phyloP scores from a whole-genome alignment of 35 echinoderm and acorn worm genomes.

The Apostichopus californicus region DNA sequence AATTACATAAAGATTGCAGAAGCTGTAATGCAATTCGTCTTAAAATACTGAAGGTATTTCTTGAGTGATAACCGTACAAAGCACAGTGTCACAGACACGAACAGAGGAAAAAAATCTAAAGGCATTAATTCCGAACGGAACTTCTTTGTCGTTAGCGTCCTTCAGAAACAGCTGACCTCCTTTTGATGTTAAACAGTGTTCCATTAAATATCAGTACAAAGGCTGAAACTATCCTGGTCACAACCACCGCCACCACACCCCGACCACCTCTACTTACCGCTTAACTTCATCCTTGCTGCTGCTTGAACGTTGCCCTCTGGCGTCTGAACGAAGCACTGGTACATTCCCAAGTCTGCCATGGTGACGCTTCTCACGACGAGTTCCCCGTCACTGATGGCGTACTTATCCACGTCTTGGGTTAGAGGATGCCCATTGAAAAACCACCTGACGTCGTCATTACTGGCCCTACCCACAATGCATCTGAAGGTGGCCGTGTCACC shows the following conservation, averaged over 20 bases:
- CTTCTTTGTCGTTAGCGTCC: too few species aligned
- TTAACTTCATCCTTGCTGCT: conserved; percentile 71
- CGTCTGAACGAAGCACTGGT: conserved; percentile 83
- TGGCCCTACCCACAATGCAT: conserved; percentile 66
- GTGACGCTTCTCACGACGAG: conserved; percentile 67
- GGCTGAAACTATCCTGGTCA: too few species aligned
- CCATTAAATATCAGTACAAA: too few species aligned
- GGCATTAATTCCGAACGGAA: too few species aligned
- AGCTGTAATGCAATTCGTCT: too few species aligned
- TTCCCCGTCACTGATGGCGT: conserved; percentile 40
- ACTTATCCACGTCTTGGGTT: conserved; percentile 58
- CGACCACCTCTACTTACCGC: conserved; percentile 54
- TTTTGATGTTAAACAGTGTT: too few species aligned
- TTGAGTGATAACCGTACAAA: too few species aligned
- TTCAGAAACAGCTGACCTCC: too few species aligned
- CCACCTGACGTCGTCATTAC: conserved; percentile 68
- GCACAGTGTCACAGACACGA: too few species aligned
- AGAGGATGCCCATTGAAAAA: conserved; percentile 67
- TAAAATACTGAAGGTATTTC: too few species aligned
- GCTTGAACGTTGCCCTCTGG: conserved; percentile 67
- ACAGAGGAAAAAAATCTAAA: too few species aligned
- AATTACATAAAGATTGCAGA: too few species aligned
- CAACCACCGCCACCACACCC: neutral
- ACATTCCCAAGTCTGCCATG: conserved; percentile 77
- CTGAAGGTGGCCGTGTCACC: conserved; percentile 67